A percentile compares a stretch with the other conserved stretches of the same genome.
Conservation (phyloP, 2,888 invertebrate genomes). For the Anaspis maculata region DNA sequence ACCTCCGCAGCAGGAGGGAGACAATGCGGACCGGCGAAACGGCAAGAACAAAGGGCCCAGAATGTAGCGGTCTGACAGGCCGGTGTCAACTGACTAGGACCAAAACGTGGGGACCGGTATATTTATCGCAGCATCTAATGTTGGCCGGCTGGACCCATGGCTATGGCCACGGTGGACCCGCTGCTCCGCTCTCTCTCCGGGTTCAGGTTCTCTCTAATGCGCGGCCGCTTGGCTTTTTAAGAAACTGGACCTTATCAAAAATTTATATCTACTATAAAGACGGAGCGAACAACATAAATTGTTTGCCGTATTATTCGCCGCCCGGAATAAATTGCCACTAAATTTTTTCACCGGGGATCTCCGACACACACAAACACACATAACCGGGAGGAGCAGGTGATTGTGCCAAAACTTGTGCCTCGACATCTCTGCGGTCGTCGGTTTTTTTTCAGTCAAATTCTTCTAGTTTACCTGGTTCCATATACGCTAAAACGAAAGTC, state of each 20-base stretch:
- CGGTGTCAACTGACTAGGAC: conserved; percentile 32
- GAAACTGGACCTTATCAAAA: conserved; percentile 15
- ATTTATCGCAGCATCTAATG: conserved; percentile 33
- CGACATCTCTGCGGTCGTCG: too few species aligned
- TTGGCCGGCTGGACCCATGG: conserved; percentile 21
- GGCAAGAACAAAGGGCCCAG: conserved; percentile 28
- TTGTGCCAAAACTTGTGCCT: too few species aligned
- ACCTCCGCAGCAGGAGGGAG: too few species aligned
- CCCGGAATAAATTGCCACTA: conserved; percentile 11
- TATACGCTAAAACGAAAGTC: too few species aligned
- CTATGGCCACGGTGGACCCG: conserved; percentile 1
- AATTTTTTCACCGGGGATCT: too few species aligned
- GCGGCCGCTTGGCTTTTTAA: conserved; percentile 10
- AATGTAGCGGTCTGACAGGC: conserved; percentile 29
- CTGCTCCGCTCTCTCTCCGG: conserved; percentile 3
- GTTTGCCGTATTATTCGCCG: conserved; percentile 14
- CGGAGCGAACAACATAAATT: conserved; percentile 14
- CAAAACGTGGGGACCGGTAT: conserved; percentile 28
- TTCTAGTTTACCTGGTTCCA: too few species aligned
- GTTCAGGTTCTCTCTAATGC: conserved; percentile 10
- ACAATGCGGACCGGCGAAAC: conserved; percentile 30
- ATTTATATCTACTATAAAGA: conserved; percentile 16
- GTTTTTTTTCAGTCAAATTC: too few species aligned
- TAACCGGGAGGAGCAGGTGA: too few species aligned
- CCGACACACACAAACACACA: too few species aligned